These are phyloP conservation scores for Anoncus sp. DNA, from an alignment of 2,888 invertebrate genomes.

Conservation along the genomic window DNA sequence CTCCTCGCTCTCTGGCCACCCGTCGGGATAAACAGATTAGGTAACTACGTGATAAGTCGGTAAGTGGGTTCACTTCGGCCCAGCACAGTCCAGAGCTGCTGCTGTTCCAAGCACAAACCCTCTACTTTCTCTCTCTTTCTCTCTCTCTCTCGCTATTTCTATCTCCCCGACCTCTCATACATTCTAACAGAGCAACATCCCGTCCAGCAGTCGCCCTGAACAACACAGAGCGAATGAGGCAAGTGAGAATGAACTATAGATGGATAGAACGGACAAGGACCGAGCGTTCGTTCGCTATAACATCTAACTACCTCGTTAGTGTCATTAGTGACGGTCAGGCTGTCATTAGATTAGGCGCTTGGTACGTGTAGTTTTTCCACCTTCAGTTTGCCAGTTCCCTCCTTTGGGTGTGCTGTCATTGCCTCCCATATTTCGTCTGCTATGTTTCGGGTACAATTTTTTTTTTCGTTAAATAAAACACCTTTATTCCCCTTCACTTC, in stretches of 20 bases:
- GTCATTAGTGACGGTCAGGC: constrained; percentile 82
- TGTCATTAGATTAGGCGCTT: constrained; percentile 82
- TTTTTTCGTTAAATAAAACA: constrained; percentile 20
- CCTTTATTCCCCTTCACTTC: not conserved
- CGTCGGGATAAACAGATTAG: constrained; percentile 83
- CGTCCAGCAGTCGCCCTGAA: constrained; percentile 55
- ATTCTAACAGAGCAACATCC: constrained; percentile 49
- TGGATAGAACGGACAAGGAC: constrained; percentile 50
- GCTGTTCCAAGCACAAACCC: constrained; percentile 57
- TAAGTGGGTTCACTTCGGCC: constrained; percentile 82
- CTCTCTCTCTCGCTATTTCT: constrained; percentile 57
- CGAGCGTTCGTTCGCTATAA: constrained; percentile 77
- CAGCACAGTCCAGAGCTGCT: constrained; percentile 71
- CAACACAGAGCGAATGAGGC: constrained; percentile 39
- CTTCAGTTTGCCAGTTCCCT: constrained; percentile 53
- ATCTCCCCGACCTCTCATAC: constrained; percentile 45
- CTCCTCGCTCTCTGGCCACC: constrained; percentile 67
- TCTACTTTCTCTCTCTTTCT: constrained; percentile 58
- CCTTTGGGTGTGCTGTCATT: not conserved
- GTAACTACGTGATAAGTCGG: constrained; percentile 84
- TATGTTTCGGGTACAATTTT: constrained; percentile 8
- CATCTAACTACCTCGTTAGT: constrained; percentile 83
- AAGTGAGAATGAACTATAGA: constrained; percentile 42
- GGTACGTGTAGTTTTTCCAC: constrained; percentile 78
- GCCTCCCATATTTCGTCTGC: not conserved